A percentile compares a stretch with the other conserved stretches of the same genome.
Conservation (phyloP, 2,797 vertebrate genomes). For the Sphaeramia orbicularis region DNA sequence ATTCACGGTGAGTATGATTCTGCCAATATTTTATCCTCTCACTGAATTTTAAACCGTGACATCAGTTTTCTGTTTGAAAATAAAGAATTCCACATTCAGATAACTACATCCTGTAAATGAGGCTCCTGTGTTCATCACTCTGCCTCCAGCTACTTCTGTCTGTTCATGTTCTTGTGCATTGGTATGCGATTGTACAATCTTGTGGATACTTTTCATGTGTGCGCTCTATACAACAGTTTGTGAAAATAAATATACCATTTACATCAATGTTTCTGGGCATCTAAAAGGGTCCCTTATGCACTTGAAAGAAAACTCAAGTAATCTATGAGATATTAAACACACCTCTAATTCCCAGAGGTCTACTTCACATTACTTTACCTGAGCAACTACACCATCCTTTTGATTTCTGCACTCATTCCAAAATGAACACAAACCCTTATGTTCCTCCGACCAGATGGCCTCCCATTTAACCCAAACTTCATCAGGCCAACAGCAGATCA, state of each 20-base stretch:
- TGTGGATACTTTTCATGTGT: constrained; percentile 44
- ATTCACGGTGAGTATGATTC: too few relatives aligned
- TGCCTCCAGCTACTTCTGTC: constrained; percentile 10
- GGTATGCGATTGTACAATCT: constrained; percentile 67
- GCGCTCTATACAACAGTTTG: constrained; percentile 35
- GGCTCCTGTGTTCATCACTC: constrained; percentile 10
- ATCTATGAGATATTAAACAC: constrained; percentile 49
- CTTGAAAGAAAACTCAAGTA: constrained; percentile 50
- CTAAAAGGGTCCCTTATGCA: constrained; percentile 64
- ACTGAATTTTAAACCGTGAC: constrained; percentile 24
- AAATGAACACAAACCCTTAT: constrained; percentile 46
- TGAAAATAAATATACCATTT: constrained; percentile 76
- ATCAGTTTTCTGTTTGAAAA: constrained; percentile 24
- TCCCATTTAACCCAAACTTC: constrained; percentile 35
- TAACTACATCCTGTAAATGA: constrained; percentile 34
- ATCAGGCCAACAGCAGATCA: constrained; percentile 38
- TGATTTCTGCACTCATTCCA: constrained; percentile 41
- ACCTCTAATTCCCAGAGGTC: constrained; percentile 51
- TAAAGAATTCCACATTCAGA: background rate
- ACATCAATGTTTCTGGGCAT: constrained; percentile 58
- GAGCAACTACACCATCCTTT: constrained; percentile 59
- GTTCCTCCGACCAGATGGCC: constrained; percentile 37
- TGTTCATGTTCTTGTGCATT: constrained; percentile 45
- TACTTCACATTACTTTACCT: constrained; percentile 74
- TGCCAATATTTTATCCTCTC: constrained; percentile 19